Base-by-base conservation (phyloP, 2,888 invertebrate genomes). In the Callyntrura guangdongensis region DNA sequence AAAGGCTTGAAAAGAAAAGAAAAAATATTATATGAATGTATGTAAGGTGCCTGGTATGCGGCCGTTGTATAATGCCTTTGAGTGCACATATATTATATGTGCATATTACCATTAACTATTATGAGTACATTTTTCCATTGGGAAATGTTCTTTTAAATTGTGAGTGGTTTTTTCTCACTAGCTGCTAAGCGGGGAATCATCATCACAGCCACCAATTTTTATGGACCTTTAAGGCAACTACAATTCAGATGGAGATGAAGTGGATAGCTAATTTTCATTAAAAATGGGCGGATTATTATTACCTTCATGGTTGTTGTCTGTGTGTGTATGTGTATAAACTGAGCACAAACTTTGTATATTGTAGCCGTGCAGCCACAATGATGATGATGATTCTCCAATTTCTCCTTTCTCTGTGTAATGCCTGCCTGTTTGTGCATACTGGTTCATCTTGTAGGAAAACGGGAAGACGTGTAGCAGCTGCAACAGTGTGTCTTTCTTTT, bases 241-340 rank as follows among this genome's bases (percentile, higher is more conserved):
- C 83, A 89, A 89, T 83, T 89, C 83, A 89, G 61, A 89, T 61
- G 74, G 74, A 88, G 82, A 89, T 89, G 89, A 89, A 89, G 83
- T 83, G 89, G 89, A 89, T 89, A 89, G 89, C 89, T 89, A 89
- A 89, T 89, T 89, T 89, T 89, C 89, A 89, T 89, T 89, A 89
- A 89, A 89, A 89, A 89, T 89, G 89, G 89, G 89, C 89, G 89
- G 45, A 59, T 81, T 74, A 86, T 85, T 87, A 83, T 83, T 61
- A 61, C 74, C 53, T 59, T 85, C 69, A 69, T 83, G 64, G 67
- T 36, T 69, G 47, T 56, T 56, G 9, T 79, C n/a, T 79, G 36
- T 27, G n/a, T n/a, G n/a, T n/a, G n/a, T n/a, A n/a, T n/a, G n/a
- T n/a, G 56, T 79, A 9, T 25, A 53, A 17, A 6, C 22, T 56